Evolutionary conservation across 1,140 invertebrate genomes (phyloP), one percentile per base, ranked within the genome.

Genomic region (Ylistrum balloti): DNA sequence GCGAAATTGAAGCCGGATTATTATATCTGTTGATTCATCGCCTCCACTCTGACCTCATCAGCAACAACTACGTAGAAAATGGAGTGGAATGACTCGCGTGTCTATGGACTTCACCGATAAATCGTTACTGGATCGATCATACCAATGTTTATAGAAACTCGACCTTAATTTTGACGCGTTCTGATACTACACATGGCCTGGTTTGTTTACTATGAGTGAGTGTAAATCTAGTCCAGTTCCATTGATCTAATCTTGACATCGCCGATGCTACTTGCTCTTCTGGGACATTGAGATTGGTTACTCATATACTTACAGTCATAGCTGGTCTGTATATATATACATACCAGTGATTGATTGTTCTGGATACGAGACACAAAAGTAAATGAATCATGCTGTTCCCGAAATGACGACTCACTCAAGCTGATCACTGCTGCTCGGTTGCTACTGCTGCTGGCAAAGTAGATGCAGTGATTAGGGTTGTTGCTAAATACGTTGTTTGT

Each of bases 1-100:
- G 56, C 56, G 56, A 74, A 74, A 74, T 74, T 74, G 41, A 74
- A 74, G 56, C n/a, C 17, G n/a, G 22, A 74, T 74, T 74, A n/a
- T n/a, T 28, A 74, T 74, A n/a, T n/a, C 56, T 74, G 56, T 74
- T 74, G 56, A 74, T 74, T 74, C 56, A 74, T 28, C 22, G 56
- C 56, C 22, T 74, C 35, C 35, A 38, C 35, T 38, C 56, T 74
- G 56, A 74, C 56, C 56, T 74, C 56, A 74, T 74, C 56, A 74
- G 17, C 41, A 17, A 1, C 0, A 45, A 74, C 56, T 74, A 28
- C 56, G 56, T 74, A 74, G 56, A 74, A 74, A 28, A 38, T n/a
- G n/a, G n/a, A n/a, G n/a, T n/a, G 35, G 35, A 38, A 38, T 7
- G 35, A 17, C 56, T 74, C 22, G 56, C 56, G 56, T 74, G 41